Conservation (phyloP, 2,113 vertebrate genomes). For the Pleuronectes platessa region DNA sequence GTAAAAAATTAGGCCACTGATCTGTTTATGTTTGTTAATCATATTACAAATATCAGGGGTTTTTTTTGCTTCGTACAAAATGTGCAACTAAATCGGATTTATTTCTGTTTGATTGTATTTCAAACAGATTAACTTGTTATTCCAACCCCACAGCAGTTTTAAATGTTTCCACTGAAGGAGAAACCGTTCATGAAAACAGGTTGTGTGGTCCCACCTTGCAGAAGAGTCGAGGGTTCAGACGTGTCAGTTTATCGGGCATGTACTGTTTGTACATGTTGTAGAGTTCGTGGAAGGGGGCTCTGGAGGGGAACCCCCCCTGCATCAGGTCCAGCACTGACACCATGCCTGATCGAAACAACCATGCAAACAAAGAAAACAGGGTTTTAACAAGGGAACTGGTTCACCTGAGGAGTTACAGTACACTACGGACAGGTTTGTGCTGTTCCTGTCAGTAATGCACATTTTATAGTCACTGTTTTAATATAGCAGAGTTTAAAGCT, state of each 20-base stretch:
- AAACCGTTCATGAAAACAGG: neutral
- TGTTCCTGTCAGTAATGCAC: too few relatives aligned
- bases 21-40: conserved; percentile 19
- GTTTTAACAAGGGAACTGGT: neutral
- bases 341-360: conserved; percentile 86
- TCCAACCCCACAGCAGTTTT: conserved; percentile 1
- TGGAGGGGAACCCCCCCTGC: conserved; percentile 97
- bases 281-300: conserved; percentile 97
- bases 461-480: too few relatives aligned
- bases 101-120: neutral
- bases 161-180: conserved; percentile 3
- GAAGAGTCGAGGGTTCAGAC: conserved; percentile 95
- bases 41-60: conserved; percentile 14
- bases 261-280: conserved; percentile 99
- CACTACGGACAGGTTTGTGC: neutral
- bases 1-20: neutral
- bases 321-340: conserved; percentile 98
- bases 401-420: neutral
- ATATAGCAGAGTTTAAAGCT: too few relatives aligned
- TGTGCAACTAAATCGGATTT: conserved; percentile 25
- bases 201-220: conserved; percentile 88
- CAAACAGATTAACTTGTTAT: conserved; percentile 21
- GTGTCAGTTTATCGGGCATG: conserved; percentile 92
- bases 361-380: neutral
- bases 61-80: conserved; percentile 1